Evolutionary conservation across 2,888 invertebrate species (phyloP), one percentile per base, ranked within the genome.

Genomic region (Agrochola lychnidis): DNA sequence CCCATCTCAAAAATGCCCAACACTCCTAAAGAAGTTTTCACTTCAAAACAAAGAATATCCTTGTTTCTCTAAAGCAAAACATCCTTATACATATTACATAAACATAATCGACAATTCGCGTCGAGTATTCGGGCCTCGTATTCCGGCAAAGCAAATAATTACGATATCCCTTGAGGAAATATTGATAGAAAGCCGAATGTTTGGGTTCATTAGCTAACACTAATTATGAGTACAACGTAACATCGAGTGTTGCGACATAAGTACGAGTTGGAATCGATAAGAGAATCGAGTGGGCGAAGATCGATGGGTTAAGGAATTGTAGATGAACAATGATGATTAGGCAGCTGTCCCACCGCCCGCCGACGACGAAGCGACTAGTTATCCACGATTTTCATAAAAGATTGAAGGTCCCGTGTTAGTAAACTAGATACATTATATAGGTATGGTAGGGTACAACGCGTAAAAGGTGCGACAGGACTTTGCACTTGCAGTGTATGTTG

Each of bases 171-270:
- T 83, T 48, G 56, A 72, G 83, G 81, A 87, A 87, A 86, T 82
- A 83, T 85, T 76, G 79, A 70, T 90, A 89, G 90, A 90, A 90
- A 91, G 88, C 78, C 70, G 48, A 56, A 67, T 84, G 78, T 76
- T 83, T 74, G 74, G 53, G 64, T 59, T 81, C 69, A 84, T 87
- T 84, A 78, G 82, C 75, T 72, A 84, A 85, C 53, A 66, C 72
- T 71, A 74, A 78, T 85, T 80, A 69, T 30, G 40, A 61, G 59
- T 36, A n/a, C 25, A 48, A 59, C 73, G 73, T 74, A 74, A 81
- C 61, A 56, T 19, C 14, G 7, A 30, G 14, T 25, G 51, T 83
- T 83, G 66, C 82, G 71, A 70, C 71, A 85, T 19, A 5, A 25
- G 16, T 14, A n/a, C 22, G 12, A 19, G 48, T 57, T 42, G 4